Evolutionary conservation across 2,113 vertebrate species (phyloP), one percentile per base, ranked within the genome.

Genomic region (Antigone vipio): DNA sequence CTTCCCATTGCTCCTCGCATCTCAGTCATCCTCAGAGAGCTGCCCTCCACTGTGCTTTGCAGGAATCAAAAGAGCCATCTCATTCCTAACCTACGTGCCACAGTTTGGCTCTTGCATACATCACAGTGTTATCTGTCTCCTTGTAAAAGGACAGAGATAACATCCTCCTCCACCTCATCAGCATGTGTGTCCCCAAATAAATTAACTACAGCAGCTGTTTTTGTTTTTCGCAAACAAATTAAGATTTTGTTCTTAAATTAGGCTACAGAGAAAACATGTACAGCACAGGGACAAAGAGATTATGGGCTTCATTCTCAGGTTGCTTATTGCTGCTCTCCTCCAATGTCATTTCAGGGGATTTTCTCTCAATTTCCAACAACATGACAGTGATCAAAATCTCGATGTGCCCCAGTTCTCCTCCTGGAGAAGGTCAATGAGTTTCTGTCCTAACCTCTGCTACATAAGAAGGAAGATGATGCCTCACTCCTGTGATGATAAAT

Each of bases 141-240:
- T 85, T 93, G 89, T 40, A 27, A 73, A 89, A 93, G 66, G 77
- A 91, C 77, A 63, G 74, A 93, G 96, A 94, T 91, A 92, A 91
- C 62, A 87, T 82, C 58, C 62, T 93, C 64, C 72, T 91, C 67
- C 66, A 47, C 26, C 71, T 88, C 76, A 85, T 76, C 87, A 89
- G 69, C 66, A 58, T 62, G 20, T 49, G 8, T 89, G n/a, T 59
- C 71, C 81, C 50, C 63, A 82, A 21, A 85, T 91, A 88, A 89
- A 86, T 94, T 72, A 96, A 79, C 87, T 75, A 77, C 77, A 74
- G 94, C 45, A 79, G 58, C 34, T 1, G 3, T 74, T 93, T 79
- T 50, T 63, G 26, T 32, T 76, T 96, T 95, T 95, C 81, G 88
- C 94, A 91, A 94, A 92, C 76, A 96, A 87, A 95, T 93, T 81